Percentiles rank a stretch among this genome's conserved stretches.
Conservation (phyloP, 2,888 invertebrate genomes). For the Margaritifera margaritifera region DNA sequence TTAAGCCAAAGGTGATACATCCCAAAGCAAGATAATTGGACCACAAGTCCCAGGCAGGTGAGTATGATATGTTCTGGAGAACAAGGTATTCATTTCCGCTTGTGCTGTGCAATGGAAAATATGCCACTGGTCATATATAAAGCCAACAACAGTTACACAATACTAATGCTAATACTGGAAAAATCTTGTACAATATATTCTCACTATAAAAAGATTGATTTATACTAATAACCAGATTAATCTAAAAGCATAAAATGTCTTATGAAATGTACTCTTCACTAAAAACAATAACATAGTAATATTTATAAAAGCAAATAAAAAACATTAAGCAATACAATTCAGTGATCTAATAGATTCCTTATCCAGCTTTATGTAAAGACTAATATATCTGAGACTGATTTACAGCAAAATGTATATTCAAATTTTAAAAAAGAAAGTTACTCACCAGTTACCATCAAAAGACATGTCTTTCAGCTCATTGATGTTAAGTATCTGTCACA, state of each 20-base stretch:
- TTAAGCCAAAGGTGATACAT: slow-evolving; percentile 51
- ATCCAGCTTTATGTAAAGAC: too few species aligned
- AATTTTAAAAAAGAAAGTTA: neutral
- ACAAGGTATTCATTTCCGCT: slow-evolving; percentile 61
- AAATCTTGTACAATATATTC: too few species aligned
- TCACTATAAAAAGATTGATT: too few species aligned
- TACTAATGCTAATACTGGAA: too few species aligned
- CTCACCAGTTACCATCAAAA: slow-evolving; percentile 40
- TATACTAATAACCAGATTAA: too few species aligned
- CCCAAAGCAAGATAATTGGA: slow-evolving; percentile 61
- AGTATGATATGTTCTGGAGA: slow-evolving; percentile 58
- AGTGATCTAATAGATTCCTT: too few species aligned
- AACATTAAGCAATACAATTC: too few species aligned
- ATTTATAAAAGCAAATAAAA: too few species aligned
- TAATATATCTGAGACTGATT: too few species aligned
- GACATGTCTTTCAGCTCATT: slow-evolving; percentile 63
- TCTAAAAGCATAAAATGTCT: too few species aligned
- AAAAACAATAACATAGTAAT: too few species aligned
- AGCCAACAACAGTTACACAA: neutral
- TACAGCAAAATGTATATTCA: neutral
- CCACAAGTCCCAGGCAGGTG: slow-evolving; percentile 67
- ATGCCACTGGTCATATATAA: neutral
- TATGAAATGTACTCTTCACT: too few species aligned
- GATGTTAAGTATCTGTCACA: slow-evolving; percentile 56
- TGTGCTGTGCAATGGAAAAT: slow-evolving; percentile 25